A percentile compares a stretch with the other conserved stretches of the same genome.
Conservation (phyloP, 2,797 vertebrate genomes). For the Danio albolineatus region DNA sequence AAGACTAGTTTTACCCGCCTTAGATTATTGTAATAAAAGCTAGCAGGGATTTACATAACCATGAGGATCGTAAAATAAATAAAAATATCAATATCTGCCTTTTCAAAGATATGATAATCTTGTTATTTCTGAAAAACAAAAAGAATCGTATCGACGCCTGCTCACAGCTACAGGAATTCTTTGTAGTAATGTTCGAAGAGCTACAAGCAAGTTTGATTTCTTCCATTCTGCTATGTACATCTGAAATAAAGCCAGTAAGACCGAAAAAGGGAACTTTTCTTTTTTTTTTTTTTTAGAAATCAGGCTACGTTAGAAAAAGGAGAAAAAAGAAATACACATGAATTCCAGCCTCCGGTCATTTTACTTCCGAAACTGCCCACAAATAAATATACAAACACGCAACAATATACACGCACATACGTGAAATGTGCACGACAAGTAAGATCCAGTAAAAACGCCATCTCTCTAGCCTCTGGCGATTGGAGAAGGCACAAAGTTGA, state of each 20-base stretch:
- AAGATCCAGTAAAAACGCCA: constrained; percentile 9
- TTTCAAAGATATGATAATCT: constrained; percentile 85
- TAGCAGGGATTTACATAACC: constrained; percentile 81
- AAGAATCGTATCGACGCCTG: constrained; percentile 71
- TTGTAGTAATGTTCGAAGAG: constrained; percentile 40
- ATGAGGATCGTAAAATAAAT: constrained; percentile 61
- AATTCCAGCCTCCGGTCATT: constrained; percentile 24
- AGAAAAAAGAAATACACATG: neutral
- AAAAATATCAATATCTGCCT: constrained; percentile 71
- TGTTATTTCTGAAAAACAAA: constrained; percentile 82
- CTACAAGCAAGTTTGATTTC: constrained; percentile 44
- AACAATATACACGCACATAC: constrained; percentile 23
- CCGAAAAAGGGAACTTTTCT: constrained; percentile 57
- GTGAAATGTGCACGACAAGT: constrained; percentile 20
- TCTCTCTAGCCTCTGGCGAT: constrained; percentile 25
- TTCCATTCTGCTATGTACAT: constrained; percentile 48
- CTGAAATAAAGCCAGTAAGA: constrained; percentile 63
- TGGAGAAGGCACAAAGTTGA: constrained; percentile 42
- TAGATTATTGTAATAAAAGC: constrained; percentile 75
- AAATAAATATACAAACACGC: constrained; percentile 45
- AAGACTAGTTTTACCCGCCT: constrained; percentile 59
- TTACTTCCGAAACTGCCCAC: neutral
- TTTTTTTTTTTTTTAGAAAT: constrained; percentile 10
- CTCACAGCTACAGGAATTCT: constrained; percentile 55
- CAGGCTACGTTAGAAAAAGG: neutral